phyloP scores from a whole-genome alignment of 2,797 vertebrate genomes.

The Florisuga fusca region DNA sequence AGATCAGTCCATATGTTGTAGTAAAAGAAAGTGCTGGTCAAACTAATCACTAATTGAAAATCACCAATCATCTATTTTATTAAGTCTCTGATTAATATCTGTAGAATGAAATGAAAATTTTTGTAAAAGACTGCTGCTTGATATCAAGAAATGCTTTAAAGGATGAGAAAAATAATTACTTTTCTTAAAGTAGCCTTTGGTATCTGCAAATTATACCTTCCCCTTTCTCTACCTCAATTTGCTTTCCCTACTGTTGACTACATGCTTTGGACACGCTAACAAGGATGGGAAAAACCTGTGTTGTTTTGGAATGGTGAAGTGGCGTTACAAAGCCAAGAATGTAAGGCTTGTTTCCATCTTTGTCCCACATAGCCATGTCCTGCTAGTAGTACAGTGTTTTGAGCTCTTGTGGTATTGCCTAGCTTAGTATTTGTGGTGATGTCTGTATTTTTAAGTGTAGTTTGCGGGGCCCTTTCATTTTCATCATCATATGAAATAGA shows the following conservation, averaged over 20 bases:
- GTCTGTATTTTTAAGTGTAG: background rate
- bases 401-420: constrained; percentile 1
- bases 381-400: background rate
- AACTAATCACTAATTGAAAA: background rate
- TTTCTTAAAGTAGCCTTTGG: background rate
- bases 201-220: background rate
- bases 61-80: background rate
- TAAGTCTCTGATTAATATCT: background rate
- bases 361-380: background rate
- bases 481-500: background rate
- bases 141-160: background rate
- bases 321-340: constrained; percentile 28
- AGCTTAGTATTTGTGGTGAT: constrained; percentile 22
- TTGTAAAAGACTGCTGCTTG: background rate
- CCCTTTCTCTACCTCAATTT: constrained; percentile 34
- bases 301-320: constrained; percentile 46
- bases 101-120: background rate
- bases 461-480: background rate
- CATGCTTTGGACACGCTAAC: constrained; percentile 49
- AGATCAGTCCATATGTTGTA: background rate
- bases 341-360: constrained; percentile 47
- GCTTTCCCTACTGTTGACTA: constrained; percentile 3
- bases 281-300: constrained; percentile 25
- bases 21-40: background rate
- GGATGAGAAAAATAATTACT: background rate